Conservation (phyloP, 2,797 vertebrate species). For the Babyrousa celebensis region DNA sequence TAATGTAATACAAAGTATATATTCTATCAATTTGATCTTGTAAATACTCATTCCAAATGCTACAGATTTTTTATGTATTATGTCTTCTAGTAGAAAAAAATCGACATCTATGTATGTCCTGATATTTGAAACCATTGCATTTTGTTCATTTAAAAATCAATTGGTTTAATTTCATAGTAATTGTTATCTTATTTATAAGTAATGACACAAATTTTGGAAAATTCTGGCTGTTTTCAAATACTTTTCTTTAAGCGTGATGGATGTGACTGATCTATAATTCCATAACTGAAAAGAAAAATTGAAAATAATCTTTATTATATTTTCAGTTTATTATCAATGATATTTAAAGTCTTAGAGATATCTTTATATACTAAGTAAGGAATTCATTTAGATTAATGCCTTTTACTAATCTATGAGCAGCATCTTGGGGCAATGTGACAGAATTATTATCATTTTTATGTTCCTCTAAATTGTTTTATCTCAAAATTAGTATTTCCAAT, state of each 20-base stretch:
- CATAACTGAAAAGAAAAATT: constrained; percentile 21
- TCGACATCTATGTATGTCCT: not conserved
- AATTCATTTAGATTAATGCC: not conserved
- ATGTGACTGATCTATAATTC: not conserved
- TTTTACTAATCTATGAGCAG: constrained; percentile 2
- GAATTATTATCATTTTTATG: constrained; percentile 29
- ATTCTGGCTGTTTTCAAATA: not conserved
- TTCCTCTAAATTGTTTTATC: constrained; percentile 27
- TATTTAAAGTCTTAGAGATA: constrained; percentile 6
- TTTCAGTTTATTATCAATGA: constrained; percentile 10
- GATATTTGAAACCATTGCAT: not conserved
- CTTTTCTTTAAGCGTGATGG: not conserved
- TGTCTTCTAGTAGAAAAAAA: not conserved
- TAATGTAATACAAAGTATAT: not conserved
- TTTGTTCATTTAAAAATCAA: not conserved
- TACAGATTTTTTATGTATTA: not conserved
- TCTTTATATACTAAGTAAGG: not conserved
- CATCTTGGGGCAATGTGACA: not conserved
- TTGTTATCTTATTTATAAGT: not conserved
- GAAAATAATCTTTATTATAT: not conserved
- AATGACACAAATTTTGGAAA: not conserved
- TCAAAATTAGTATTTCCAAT: constrained; percentile 11
- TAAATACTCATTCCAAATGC: not conserved
- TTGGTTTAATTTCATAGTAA: not conserved
- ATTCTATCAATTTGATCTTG: not conserved